Percentiles rank a stretch among this genome's conserved stretches.
Conservation (phyloP, 2,113 vertebrate species). For the Lichenostomus cassidix region DNA sequence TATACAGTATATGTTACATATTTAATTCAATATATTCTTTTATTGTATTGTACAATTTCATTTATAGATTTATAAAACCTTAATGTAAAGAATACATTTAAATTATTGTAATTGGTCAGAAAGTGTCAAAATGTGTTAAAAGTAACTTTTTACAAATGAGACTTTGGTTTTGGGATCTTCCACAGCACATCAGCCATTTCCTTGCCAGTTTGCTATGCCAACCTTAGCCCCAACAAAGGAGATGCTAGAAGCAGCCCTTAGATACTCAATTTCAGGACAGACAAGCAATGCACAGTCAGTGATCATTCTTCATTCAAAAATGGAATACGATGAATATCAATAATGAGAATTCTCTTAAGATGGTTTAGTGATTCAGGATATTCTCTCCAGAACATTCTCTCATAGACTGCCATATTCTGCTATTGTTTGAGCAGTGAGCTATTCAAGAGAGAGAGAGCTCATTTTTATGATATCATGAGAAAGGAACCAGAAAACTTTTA, state of each 20-base stretch:
- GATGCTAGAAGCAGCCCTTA: not conserved
- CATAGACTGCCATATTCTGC: not conserved
- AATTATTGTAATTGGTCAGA: not conserved
- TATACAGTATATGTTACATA: not conserved
- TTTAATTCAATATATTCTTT: not conserved
- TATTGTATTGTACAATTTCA: not conserved
- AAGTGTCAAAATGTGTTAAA: not conserved
- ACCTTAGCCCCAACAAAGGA: not conserved
- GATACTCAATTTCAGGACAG: not conserved
- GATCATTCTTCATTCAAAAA: not conserved
- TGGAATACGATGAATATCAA: not conserved
- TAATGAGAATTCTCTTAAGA: not conserved
- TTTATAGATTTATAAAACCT: not conserved
- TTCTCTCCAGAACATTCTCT: not conserved
- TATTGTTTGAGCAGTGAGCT: not conserved
- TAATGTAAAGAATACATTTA: not conserved
- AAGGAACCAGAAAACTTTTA: not conserved
- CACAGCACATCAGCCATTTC: not conserved
- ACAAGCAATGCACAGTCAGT: not conserved
- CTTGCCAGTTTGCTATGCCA: not conserved
- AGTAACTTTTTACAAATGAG: not conserved
- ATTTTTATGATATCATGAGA: not conserved
- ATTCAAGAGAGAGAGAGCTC: not conserved
- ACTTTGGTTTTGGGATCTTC: not conserved
- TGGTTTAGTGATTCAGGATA: not conserved